These are phyloP conservation scores for Sarcophaga rosellei DNA, from an alignment of 2,888 invertebrate genomes.

Conservation along the genomic window DNA sequence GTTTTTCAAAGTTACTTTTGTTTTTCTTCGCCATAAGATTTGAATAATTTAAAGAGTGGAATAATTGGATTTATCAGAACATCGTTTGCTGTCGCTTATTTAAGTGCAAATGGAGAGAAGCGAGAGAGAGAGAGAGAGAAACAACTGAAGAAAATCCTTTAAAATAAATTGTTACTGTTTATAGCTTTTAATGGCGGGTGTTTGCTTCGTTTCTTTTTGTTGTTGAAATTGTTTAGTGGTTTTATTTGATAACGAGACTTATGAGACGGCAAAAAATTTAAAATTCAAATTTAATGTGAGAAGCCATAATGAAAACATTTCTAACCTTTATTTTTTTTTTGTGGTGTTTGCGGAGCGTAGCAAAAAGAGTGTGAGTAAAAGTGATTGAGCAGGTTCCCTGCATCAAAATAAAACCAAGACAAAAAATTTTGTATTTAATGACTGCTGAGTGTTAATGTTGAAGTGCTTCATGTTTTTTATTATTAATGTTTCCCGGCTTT, in stretches of 20 bases:
- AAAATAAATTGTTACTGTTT: conserved; percentile 25
- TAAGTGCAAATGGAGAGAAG: too few species aligned
- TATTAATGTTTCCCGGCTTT: not conserved
- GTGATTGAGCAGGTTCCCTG: not conserved
- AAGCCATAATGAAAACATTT: not conserved
- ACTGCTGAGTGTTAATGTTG: not conserved
- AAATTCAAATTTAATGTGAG: conserved; percentile 43
- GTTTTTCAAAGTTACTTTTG: too few species aligned
- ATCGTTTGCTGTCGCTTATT: too few species aligned
- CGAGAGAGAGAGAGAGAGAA: not conserved
- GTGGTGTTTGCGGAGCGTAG: too few species aligned
- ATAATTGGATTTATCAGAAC: too few species aligned
- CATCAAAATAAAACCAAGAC: not conserved
- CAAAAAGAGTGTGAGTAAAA: not conserved
- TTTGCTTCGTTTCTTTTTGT: too few species aligned
- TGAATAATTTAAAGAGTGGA: too few species aligned
- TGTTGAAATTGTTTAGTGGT: not conserved
- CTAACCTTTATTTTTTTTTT: too few species aligned
- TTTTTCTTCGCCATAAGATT: too few species aligned
- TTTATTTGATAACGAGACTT: conserved; percentile 3
- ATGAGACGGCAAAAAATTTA: conserved; percentile 18
- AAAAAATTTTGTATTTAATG: not conserved
- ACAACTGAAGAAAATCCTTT: not conserved
- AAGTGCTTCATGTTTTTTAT: conserved; percentile 6
- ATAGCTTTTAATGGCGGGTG: not conserved